These are phyloP conservation scores for Meda fulgida DNA, from an alignment of 2,797 vertebrate species.

Conservation along the genomic window DNA sequence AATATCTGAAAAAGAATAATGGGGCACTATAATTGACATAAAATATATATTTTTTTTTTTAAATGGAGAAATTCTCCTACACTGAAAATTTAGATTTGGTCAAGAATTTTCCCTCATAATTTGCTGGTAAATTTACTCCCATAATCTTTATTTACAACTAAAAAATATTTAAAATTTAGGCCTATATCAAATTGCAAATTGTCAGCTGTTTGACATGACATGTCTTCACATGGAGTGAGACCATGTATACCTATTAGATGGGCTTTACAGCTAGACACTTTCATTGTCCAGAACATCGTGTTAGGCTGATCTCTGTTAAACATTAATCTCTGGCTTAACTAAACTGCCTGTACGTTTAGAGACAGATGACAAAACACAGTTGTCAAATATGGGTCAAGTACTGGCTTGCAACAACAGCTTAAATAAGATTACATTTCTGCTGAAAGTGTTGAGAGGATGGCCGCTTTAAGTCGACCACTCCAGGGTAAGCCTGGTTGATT, in stretches of 20 bases:
- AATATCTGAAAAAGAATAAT: neutral
- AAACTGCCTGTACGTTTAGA: constrained; percentile 43
- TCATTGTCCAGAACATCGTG: constrained; percentile 29
- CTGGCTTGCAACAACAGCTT: constrained; percentile 42
- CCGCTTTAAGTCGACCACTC: constrained; percentile 23
- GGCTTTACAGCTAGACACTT: constrained; percentile 13
- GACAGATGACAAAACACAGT: constrained; percentile 41
- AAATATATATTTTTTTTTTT: neutral
- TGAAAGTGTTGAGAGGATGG: constrained; percentile 66
- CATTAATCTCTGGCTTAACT: constrained; percentile 47
- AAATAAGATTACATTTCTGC: constrained; percentile 60
- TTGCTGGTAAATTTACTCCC: neutral
- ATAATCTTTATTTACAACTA: neutral
- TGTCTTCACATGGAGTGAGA: neutral
- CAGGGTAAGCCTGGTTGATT: constrained; percentile 32
- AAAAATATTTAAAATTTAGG: neutral
- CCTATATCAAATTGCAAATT: neutral
- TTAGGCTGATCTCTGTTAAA: constrained; percentile 38
- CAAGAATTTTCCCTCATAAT: neutral
- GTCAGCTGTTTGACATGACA: neutral
- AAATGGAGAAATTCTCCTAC: neutral
- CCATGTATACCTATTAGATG: constrained; percentile 1
- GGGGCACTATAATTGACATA: neutral
- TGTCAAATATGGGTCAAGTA: constrained; percentile 56
- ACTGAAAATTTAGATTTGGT: neutral